Base-by-base conservation (phyloP, 2,113 vertebrate species). In the Phainopepla nitens region DNA sequence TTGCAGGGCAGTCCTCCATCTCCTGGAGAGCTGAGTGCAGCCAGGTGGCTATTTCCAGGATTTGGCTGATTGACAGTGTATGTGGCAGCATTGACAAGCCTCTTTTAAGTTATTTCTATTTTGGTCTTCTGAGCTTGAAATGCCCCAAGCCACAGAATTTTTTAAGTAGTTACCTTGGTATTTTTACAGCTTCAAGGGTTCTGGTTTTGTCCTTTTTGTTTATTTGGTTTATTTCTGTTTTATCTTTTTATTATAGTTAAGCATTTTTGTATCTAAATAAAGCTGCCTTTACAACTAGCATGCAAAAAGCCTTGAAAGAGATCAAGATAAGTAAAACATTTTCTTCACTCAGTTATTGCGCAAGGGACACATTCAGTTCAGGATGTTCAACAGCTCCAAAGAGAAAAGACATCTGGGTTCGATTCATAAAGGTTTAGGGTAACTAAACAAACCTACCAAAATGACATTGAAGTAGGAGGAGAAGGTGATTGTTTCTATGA, bases 321-420 rank as follows among this genome's bases (percentile, higher is more conserved):
- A 89, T 33, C 44, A 93, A 53, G 51, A 76, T 7, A 69, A 91
- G 39, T 42, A 87, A 84, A 95, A 70, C 14, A 82, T 93, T 95
- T 92, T 91, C 11, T 94, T 91, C 41, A 93, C 65, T 91, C 69
- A 68, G 2, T 50, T 91, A 57, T 79, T 95, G 36, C 84, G 79
- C 89, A 95, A 93, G 57, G 73, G 81, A 82, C 41, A 57, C 24
- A 79, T 96, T 96, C 87, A 94, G 31, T 60, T 89, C 36, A 93
- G 53, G 82, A 71, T 60, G 28, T 61, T 82, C 56, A 79, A 69
- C 54, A 80, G 13, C 57, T 87, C 60, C 61, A 89, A 91, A 94
- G 70, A 93, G 84, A 82, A 95, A 85, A 95, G 21, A 89, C 93
- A 87, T 94, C 84, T 96, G 95, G 70, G 33, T 87, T 95, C 61